Percentiles rank a stretch among this genome's conserved stretches.
Conservation (phyloP, 2,113 vertebrate species). For the Melanerpes aurifrons region DNA sequence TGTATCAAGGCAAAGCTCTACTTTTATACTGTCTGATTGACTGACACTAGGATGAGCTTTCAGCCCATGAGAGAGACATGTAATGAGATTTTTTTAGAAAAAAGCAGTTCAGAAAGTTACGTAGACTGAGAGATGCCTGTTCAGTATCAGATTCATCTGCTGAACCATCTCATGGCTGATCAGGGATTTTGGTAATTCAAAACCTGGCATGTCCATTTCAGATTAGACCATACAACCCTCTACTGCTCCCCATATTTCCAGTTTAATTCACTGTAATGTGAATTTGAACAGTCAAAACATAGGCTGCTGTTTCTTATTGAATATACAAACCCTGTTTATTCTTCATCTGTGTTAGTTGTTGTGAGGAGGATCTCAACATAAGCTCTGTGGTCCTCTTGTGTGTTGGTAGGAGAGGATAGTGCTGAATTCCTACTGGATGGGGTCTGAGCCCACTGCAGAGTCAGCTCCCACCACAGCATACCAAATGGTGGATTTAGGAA, state of each 20-base stretch:
- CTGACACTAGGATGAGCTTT: background rate
- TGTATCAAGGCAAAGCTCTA: background rate
- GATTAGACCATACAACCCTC: background rate
- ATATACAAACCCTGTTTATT: background rate
- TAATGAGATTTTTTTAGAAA: slow-evolving; percentile 26
- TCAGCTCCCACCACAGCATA: background rate
- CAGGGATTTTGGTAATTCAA: background rate
- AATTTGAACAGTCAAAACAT: background rate
- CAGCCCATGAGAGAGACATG: background rate
- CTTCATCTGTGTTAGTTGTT: background rate
- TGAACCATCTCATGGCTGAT: background rate
- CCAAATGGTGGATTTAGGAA: background rate
- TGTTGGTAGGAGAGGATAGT: background rate
- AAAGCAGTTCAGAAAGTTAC: slow-evolving; percentile 6
- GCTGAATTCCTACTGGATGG: accelerated
- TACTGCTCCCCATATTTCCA: background rate
- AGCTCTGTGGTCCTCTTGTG: background rate
- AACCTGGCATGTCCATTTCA: background rate
- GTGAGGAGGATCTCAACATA: no score
- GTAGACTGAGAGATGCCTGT: slow-evolving; percentile 19
- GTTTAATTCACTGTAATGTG: background rate
- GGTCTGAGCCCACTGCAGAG: background rate
- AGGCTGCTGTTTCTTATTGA: background rate
- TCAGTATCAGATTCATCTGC: slow-evolving; percentile 18
- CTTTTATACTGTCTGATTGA: slow-evolving; percentile 24